Evolutionary conservation across 2,113 vertebrate species (phyloP).

Genomic region (Arenaria interpres): DNA sequence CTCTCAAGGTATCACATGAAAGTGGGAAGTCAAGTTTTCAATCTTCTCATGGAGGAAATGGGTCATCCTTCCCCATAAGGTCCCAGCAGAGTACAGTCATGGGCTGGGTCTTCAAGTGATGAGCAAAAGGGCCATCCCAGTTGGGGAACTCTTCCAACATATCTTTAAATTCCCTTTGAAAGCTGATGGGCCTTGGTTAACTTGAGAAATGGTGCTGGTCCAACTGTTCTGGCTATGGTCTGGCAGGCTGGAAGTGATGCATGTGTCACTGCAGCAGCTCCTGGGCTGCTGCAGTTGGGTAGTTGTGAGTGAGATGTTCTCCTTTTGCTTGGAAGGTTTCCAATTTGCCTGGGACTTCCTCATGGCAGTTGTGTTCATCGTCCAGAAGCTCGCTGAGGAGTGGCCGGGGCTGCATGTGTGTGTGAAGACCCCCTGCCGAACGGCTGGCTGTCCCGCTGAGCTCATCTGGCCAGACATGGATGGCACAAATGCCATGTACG

Average conservation of each 20-base stretch:
- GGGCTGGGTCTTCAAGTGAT: neutral
- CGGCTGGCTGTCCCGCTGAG: neutral
- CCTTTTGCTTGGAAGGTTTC: conserved; percentile 40
- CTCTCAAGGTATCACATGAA: neutral
- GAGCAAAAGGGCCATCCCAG: neutral
- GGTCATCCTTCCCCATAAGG: neutral
- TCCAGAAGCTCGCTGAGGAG: conserved; percentile 51
- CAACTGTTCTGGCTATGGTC: neutral
- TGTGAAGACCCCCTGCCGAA: conserved; percentile 62
- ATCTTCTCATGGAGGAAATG: neutral
- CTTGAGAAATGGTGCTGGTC: neutral
- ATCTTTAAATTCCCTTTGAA: neutral
- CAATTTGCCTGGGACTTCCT: conserved; percentile 67
- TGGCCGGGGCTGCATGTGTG: conserved; percentile 67
- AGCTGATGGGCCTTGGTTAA: neutral
- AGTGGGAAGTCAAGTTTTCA: neutral
- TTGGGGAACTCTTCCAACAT: neutral
- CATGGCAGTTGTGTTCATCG: conserved; percentile 39
- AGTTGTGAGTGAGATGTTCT: neutral
- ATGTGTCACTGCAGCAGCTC: neutral
- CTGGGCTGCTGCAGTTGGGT: rapidly evolving
- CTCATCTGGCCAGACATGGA: conserved; percentile 71
- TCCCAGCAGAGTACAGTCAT: neutral
- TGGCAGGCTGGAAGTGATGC: rapidly evolving
- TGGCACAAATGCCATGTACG: neutral